These are phyloP conservation scores for Syritta pipiens DNA, from an alignment of 2,888 invertebrate species.

Conservation along the genomic window DNA sequence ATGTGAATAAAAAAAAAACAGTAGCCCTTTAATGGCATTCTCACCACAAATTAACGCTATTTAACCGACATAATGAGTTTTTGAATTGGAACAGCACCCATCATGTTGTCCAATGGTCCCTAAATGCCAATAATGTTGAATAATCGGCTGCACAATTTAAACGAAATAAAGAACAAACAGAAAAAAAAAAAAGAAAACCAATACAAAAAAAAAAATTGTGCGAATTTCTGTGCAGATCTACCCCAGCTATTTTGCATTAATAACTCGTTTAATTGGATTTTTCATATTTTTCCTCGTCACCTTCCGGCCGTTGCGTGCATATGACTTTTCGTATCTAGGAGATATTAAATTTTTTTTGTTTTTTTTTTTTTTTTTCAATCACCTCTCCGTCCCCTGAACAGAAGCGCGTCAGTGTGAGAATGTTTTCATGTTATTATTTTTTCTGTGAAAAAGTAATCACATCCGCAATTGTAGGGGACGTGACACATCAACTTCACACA, in stretches of 20 bases:
- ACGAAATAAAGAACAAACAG: not conserved
- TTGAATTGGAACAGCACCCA: not conserved
- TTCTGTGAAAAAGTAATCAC: too few relatives aligned
- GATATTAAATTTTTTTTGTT: not conserved
- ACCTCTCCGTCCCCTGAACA: too few relatives aligned
- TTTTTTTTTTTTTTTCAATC: too few relatives aligned
- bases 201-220: not conserved
- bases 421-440: too few relatives aligned
- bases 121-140: constrained; percentile 9
- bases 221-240: constrained; percentile 20
- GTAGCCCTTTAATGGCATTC: too few relatives aligned
- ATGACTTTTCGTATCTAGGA: not conserved
- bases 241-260: constrained; percentile 35
- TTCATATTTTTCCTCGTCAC: constrained; percentile 9
- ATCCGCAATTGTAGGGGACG: too few relatives aligned
- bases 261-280: constrained; percentile 61
- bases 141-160: constrained; percentile 8
- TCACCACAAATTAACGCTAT: constrained; percentile 29
- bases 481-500: too few relatives aligned
- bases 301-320: not conserved
- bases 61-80: constrained; percentile 11
- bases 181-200: not conserved
- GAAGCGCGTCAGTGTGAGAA: too few relatives aligned
- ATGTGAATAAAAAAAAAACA: too few relatives aligned
- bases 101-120: not conserved